These are phyloP conservation scores for Pachycephala philippinensis DNA, from an alignment of 2,113 vertebrate genomes.

Conservation along the genomic window DNA sequence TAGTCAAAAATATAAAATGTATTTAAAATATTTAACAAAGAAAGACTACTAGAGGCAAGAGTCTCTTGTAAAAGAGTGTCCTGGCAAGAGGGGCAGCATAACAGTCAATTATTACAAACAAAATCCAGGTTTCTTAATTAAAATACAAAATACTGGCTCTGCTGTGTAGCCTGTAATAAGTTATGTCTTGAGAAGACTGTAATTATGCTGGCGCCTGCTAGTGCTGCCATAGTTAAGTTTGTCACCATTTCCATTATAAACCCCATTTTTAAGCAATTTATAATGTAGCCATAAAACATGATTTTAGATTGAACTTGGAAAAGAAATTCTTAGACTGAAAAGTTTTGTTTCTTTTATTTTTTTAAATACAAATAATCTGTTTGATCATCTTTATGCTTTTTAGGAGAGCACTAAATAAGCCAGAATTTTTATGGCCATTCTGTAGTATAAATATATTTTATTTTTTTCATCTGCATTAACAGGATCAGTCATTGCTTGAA, in stretches of 20 bases:
- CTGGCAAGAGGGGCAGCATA: constrained; percentile 63
- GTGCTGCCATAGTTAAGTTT: constrained; percentile 62
- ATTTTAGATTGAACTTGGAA: constrained; percentile 57
- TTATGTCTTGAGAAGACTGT: constrained; percentile 66
- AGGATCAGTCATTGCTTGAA: not conserved
- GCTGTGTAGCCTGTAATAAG: constrained; percentile 64
- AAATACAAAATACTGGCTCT: constrained; percentile 73
- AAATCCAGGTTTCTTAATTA: constrained; percentile 81
- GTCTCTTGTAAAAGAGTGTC: constrained; percentile 70
- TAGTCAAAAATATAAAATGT: constrained; percentile 47
- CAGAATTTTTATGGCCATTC: not conserved
- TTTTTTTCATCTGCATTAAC: not conserved
- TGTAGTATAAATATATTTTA: not conserved
- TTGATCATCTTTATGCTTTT: constrained; percentile 19
- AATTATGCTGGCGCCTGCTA: constrained; percentile 72
- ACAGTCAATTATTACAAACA: constrained; percentile 79
- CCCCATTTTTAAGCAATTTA: constrained; percentile 56
- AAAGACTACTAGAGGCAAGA: constrained; percentile 67
- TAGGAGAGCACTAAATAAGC: not conserved
- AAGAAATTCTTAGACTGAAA: constrained; percentile 2
- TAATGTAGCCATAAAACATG: constrained; percentile 41
- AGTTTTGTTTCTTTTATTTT: not conserved
- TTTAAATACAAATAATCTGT: not conserved
- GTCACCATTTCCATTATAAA: constrained; percentile 69
- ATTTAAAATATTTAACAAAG: constrained; percentile 59